Conservation (phyloP, 2,113 vertebrate species). For the Larimichthys polyactis region DNA sequence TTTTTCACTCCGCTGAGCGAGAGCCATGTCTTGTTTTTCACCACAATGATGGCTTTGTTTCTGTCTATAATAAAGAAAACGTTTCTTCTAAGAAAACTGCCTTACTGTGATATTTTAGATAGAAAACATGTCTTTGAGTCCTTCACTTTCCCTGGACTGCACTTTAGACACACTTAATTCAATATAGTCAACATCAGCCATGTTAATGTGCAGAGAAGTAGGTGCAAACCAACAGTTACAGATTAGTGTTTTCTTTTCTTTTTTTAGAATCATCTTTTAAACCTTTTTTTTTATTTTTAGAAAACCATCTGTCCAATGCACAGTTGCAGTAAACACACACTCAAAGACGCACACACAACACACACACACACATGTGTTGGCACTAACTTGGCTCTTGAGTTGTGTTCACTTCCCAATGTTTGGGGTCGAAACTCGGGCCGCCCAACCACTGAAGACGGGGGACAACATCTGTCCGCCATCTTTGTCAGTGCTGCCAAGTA, state of each 20-base stretch:
- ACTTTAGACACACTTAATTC: background rate
- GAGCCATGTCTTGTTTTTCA: slow-evolving; percentile 25
- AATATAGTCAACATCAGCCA: background rate
- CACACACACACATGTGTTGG: background rate
- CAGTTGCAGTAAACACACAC: slow-evolving; percentile 8
- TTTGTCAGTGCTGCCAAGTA: slow-evolving; percentile 68
- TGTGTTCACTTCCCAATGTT: slow-evolving; percentile 67
- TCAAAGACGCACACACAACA: slow-evolving; percentile 24
- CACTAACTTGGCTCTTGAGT: slow-evolving; percentile 63
- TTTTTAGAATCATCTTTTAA: slow-evolving; percentile 6
- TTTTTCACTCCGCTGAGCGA: background rate
- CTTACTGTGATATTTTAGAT: slow-evolving; percentile 31
- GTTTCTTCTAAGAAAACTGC: slow-evolving; percentile 19
- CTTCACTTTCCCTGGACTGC: background rate
- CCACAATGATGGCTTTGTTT: slow-evolving; percentile 31
- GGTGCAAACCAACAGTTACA: slow-evolving; percentile 23
- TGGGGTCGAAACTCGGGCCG: slow-evolving; percentile 60
- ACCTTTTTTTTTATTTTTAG: slow-evolving; percentile 8
- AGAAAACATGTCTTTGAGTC: background rate
- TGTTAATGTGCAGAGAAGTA: slow-evolving; percentile 23
- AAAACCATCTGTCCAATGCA: background rate
- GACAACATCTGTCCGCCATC: slow-evolving; percentile 73
- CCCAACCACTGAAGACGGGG: slow-evolving; percentile 69
- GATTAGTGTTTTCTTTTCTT: slow-evolving; percentile 10
- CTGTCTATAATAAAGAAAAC: slow-evolving; percentile 25